These are phyloP conservation scores for Mamestra configurata DNA, from an alignment of 1,140 invertebrate species.

Conservation along the genomic window DNA sequence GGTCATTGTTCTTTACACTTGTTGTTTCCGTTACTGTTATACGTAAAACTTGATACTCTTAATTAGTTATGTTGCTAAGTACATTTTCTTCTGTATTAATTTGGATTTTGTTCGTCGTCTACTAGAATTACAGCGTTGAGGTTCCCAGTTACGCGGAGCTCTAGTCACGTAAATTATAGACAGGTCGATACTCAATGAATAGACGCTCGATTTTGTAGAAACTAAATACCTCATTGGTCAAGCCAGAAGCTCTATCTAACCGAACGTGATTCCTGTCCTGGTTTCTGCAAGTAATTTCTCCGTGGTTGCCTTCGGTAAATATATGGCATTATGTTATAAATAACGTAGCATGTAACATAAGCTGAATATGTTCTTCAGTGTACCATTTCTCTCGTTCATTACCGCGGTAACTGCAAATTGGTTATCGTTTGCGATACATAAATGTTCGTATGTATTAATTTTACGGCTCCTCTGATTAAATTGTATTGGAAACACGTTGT, in stretches of 20 bases:
- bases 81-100: background rate
- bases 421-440: background rate
- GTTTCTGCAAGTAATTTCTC: conserved; percentile 16
- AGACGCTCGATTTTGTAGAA: background rate
- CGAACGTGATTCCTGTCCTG: background rate
- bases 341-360: background rate
- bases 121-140: too few relatives aligned
- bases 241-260: background rate
- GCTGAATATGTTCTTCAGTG: conserved; percentile 21
- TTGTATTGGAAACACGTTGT: conserved; percentile 35
- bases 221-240: background rate
- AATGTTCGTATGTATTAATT: conserved; percentile 34
- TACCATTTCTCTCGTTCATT: conserved; percentile 19
- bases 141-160: too few relatives aligned
- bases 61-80: conserved; percentile 11
- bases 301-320: background rate
- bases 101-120: background rate
- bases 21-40: background rate
- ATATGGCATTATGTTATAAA: background rate
- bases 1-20: conserved; percentile 19
- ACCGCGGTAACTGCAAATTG: conserved; percentile 38
- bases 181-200: background rate
- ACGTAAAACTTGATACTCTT: conserved; percentile 4
- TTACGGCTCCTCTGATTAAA: conserved; percentile 25
- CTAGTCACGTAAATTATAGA: background rate